These are phyloP conservation scores for Xestobium rufovillosum DNA, from an alignment of 2,888 invertebrate species.

Conservation along the genomic window DNA sequence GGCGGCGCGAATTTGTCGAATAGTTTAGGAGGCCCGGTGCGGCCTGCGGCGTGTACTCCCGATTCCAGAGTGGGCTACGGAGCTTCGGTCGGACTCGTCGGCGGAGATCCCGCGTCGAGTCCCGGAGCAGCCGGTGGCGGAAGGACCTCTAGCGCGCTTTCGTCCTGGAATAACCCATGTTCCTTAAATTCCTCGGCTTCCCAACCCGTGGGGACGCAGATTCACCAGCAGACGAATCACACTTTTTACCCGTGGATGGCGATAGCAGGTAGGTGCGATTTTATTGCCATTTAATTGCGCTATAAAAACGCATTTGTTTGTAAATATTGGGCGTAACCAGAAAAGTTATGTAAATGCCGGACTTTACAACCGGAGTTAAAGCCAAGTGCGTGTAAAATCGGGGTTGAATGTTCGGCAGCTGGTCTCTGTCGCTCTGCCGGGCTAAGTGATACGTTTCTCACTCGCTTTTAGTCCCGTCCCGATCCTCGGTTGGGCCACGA, in stretches of 20 bases:
- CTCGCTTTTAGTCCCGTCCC: conserved; percentile 17
- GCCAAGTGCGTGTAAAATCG: conserved; percentile 56
- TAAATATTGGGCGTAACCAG: conserved; percentile 26
- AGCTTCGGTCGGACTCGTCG: conserved; percentile 61
- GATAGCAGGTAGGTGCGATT: conserved; percentile 81
- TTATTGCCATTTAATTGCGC: conserved; percentile 10
- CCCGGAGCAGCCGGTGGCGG: conserved; percentile 58
- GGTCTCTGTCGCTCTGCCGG: conserved; percentile 34
- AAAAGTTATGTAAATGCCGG: conserved; percentile 38
- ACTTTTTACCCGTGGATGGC: conserved; percentile 98
- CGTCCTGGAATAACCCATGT: conserved; percentile 86
- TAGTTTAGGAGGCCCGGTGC: conserved; percentile 56
- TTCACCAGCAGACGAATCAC: conserved; percentile 86
- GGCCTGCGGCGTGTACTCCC: conserved; percentile 85
- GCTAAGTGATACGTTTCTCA: conserved; percentile 21
- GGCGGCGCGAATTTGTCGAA: conserved; percentile 56
- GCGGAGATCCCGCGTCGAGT: conserved; percentile 65
- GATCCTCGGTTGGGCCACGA: conserved; percentile 35
- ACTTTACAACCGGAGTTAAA: conserved; percentile 36
- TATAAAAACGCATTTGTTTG: conserved; percentile 6
- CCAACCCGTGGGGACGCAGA: conserved; percentile 70
- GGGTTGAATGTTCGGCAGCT: conserved; percentile 40
- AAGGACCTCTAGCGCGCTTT: conserved; percentile 49
- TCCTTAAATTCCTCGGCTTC: conserved; percentile 74
- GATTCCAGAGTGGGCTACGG: conserved; percentile 76